A percentile compares a stretch with the other conserved stretches of the same genome.
Conservation (phyloP, 2,113 vertebrate species). For the Trematocara unimaculatum region DNA sequence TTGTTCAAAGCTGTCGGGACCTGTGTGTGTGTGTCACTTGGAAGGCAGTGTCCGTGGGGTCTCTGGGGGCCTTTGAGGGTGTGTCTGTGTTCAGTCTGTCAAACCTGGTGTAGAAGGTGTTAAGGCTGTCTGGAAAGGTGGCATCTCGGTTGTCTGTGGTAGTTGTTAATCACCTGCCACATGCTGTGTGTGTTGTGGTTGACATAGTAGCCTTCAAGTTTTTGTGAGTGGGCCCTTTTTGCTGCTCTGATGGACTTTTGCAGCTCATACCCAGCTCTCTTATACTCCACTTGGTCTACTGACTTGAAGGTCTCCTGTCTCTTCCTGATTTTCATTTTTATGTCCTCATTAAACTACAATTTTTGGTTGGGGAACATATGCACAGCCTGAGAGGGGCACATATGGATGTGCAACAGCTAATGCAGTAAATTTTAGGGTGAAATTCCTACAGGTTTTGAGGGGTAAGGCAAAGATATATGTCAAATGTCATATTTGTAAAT, state of each 20-base stretch:
- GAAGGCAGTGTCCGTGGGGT: background rate
- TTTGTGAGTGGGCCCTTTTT: background rate
- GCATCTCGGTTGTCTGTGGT: background rate
- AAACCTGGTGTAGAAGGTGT: accelerated
- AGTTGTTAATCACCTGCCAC: background rate
- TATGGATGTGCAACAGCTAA: background rate
- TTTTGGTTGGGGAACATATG: background rate
- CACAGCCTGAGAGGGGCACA: accelerated
- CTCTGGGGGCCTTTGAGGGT: accelerated
- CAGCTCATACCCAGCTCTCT: accelerated
- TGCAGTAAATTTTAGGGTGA: background rate
- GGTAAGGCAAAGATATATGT: background rate
- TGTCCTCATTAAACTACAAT: background rate
- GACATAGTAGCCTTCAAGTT: background rate
- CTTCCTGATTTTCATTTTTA: background rate
- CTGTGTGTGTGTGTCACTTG: accelerated
- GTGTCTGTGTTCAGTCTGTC: background rate
- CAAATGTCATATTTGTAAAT: background rate
- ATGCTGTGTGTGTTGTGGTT: background rate
- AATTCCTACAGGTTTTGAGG: background rate
- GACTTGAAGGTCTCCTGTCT: background rate
- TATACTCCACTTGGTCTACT: background rate
- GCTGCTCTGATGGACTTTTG: accelerated
- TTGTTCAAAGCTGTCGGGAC: accelerated
- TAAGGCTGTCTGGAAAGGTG: background rate